Percentiles rank a stretch among this genome's conserved stretches.
phyloP scores from a whole-genome alignment of 2,797 vertebrate species.

The Pempheris klunzingeri region DNA sequence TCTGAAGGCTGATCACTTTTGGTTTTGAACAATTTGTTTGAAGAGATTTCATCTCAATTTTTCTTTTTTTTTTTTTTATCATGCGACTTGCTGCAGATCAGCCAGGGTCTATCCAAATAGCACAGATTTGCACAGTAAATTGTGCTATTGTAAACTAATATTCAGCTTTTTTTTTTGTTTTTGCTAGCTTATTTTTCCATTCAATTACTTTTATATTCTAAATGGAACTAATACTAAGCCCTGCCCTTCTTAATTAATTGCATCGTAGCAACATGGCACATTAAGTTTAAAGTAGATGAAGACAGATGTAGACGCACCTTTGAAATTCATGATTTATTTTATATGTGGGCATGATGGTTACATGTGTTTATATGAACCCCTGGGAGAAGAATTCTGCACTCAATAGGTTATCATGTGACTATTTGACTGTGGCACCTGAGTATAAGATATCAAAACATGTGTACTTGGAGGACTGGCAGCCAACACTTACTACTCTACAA shows the following conservation, averaged over 20 bases:
- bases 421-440: background rate
- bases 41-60: background rate
- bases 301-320: no score
- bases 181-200: background rate
- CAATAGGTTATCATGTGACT: background rate
- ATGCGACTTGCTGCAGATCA: background rate
- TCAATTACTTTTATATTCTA: background rate
- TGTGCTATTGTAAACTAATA: background rate
- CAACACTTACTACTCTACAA: slow-evolving; percentile 34
- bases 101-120: background rate
- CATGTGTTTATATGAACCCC: background rate
- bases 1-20: slow-evolving; percentile 9
- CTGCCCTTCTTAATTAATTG: no score
- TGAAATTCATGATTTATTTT: no score
- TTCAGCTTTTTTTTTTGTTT: background rate
- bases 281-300: no score
- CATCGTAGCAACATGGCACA: no score
- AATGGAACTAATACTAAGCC: background rate
- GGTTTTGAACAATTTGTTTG: background rate
- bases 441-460: background rate
- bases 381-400: background rate
- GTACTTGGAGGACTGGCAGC: slow-evolving; percentile 5
- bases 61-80: no score
- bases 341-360: no score
- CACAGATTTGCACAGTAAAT: background rate